A percentile compares a stretch with the other conserved stretches of the same genome.
Conservation (phyloP, 1,140 invertebrate species). For the Psix sp. region DNA sequence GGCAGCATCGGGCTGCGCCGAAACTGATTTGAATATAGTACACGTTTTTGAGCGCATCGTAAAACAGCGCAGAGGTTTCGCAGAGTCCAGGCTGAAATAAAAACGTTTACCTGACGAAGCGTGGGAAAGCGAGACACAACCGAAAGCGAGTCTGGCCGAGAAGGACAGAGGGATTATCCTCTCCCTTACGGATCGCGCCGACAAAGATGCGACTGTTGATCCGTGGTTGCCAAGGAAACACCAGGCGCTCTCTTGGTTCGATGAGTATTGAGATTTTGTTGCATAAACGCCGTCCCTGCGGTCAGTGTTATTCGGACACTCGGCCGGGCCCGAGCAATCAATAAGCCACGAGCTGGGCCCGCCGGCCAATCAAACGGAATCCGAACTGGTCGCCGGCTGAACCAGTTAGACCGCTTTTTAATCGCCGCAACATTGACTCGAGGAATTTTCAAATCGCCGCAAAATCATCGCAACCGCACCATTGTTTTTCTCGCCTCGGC, state of each 20-base stretch:
- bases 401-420: conserved; percentile 54
- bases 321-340: conserved; percentile 27
- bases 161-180: conserved; percentile 54
- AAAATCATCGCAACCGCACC: no score
- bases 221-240: conserved; percentile 42
- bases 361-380: conserved; percentile 25
- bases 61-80: conserved; percentile 3
- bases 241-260: not conserved
- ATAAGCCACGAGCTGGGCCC: conserved; percentile 17
- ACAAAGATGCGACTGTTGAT: conserved; percentile 64
- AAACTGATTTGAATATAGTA: conserved; percentile 1
- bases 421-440: conserved; percentile 12
- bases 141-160: conserved; percentile 67
- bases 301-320: conserved; percentile 45
- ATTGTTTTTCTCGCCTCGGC: no score
- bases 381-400: conserved; percentile 38
- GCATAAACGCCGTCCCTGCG: conserved; percentile 48
- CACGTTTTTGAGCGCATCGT: conserved; percentile 9
- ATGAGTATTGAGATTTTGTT: conserved; percentile 34
- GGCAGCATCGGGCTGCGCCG: no score
- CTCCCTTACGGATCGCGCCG: conserved; percentile 24
- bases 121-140: conserved; percentile 68
- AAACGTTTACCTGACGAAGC: conserved; percentile 68
- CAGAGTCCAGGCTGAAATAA: conserved; percentile 46
- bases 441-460: conserved; percentile 40